Conservation (phyloP, 2,113 vertebrate species). For the Pavo muticus region DNA sequence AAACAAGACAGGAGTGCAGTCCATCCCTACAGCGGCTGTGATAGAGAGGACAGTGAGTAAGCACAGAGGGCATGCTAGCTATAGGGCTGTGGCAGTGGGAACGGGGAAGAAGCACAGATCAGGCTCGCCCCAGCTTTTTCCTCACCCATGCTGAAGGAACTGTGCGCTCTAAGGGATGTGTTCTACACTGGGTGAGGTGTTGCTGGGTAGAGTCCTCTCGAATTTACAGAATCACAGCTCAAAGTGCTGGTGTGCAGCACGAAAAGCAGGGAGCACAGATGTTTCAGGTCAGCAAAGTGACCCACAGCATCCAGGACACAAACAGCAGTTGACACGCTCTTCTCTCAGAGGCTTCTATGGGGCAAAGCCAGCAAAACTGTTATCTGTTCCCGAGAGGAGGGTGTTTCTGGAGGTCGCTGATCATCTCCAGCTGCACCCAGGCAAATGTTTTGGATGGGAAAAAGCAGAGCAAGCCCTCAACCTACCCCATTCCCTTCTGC, state of each 20-base stretch:
- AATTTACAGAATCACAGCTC: background rate
- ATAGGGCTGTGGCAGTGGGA: background rate
- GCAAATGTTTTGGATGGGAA: background rate
- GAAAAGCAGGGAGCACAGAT: background rate
- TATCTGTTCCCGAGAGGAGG: background rate
- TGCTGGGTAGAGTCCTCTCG: background rate
- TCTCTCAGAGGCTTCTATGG: fast-evolving
- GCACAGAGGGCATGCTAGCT: background rate
- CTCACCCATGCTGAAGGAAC: background rate
- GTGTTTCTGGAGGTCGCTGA: background rate
- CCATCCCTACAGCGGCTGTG: background rate
- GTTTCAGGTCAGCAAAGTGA: background rate
- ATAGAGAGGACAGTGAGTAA: background rate
- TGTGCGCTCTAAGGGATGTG: fast-evolving
- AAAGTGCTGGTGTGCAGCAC: background rate
- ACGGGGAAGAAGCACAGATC: background rate
- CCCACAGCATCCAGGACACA: background rate
- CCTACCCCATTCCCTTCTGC: background rate
- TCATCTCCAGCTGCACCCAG: background rate
- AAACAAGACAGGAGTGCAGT: background rate
- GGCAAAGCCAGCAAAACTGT: background rate
- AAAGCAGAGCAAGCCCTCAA: background rate
- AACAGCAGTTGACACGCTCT: too few relatives aligned
- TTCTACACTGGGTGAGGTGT: background rate
- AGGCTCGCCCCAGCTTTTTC: background rate